Conservation (phyloP, 23 tunicate species). For the Clavelina lepadiformis region DNA sequence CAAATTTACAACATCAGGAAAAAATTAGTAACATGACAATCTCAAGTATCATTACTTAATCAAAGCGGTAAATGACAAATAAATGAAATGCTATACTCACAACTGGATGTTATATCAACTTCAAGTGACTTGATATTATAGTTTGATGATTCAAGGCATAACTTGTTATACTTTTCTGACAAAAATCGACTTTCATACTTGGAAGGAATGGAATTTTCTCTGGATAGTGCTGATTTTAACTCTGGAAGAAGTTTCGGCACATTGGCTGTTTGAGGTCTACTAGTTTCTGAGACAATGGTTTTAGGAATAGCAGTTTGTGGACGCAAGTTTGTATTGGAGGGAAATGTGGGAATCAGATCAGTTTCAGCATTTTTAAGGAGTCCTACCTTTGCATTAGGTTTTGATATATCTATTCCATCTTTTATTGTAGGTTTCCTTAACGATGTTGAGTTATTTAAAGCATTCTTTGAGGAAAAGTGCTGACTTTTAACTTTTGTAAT, state of each 20-base stretch:
- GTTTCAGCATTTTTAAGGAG: background rate
- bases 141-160: too few species aligned
- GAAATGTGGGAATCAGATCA: background rate
- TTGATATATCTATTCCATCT: background rate
- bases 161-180: too few species aligned
- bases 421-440: too few species aligned
- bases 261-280: background rate
- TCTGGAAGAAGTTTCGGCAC: slow-evolving; percentile 21
- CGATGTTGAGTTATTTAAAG: background rate
- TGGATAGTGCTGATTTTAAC: slow-evolving; percentile 6
- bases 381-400: background rate
- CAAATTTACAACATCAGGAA: too few species aligned
- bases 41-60: too few species aligned
- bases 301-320: background rate
- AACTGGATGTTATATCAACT: too few species aligned
- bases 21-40: too few species aligned
- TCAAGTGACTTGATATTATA: too few species aligned
- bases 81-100: too few species aligned
- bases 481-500: background rate
- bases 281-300: background rate
- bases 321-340: background rate
- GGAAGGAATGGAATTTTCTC: slow-evolving; percentile 34
- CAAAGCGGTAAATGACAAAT: too few species aligned
- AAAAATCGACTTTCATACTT: slow-evolving; percentile 13
- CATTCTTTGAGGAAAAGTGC: background rate